phyloP scores from a whole-genome alignment of 2,113 vertebrate genomes.

The Eira barbara region DNA sequence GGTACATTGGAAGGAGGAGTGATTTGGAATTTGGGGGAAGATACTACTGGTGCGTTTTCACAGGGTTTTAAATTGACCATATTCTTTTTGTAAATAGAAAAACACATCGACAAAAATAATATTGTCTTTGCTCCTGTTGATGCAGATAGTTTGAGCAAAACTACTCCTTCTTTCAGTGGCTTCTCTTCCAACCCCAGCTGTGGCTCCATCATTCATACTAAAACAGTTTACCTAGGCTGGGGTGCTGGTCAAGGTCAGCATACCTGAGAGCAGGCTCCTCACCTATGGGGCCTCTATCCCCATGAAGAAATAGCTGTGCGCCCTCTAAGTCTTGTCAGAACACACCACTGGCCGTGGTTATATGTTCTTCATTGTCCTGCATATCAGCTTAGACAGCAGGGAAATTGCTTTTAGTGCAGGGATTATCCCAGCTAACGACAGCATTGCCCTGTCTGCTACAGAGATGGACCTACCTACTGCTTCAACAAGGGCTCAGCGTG shows the following conservation, averaged over 20 bases:
- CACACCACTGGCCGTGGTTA: neutral
- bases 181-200: neutral
- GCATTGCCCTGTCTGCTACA: neutral
- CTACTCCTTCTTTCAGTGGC: neutral
- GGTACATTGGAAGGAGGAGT: neutral
- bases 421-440: neutral
- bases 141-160: neutral
- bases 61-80: neutral
- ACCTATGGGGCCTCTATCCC: neutral
- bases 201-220: neutral
- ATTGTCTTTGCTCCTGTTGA: neutral
- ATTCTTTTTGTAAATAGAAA: constrained; percentile 17
- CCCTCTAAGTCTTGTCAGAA: neutral
- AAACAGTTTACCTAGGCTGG: neutral
- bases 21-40: neutral
- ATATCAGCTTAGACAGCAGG: neutral
- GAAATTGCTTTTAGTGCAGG: neutral
- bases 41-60: neutral
- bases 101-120: neutral
- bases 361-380: neutral
- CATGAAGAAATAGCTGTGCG: neutral
- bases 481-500: neutral
- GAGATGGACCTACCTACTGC: neutral
- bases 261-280: neutral
- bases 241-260: neutral